Evolutionary conservation across 2,888 invertebrate species (phyloP).

Genomic region (Nebria brevicollis): DNA sequence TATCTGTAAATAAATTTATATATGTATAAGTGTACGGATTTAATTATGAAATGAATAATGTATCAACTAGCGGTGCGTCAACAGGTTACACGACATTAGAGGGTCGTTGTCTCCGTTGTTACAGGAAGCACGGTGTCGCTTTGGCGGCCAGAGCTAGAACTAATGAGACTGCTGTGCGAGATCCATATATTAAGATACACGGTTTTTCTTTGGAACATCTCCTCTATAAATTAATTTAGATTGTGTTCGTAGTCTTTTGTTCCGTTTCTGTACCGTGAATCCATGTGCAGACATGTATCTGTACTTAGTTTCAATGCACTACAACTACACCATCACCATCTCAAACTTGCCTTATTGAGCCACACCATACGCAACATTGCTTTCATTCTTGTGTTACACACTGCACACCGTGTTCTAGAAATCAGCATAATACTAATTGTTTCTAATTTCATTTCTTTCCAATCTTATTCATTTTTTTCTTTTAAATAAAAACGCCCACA

Average conservation of each 20-base stretch:
- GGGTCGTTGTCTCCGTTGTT: conserved; percentile 56
- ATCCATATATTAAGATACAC: conserved; percentile 55
- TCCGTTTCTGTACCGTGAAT: not conserved
- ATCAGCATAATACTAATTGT: not conserved
- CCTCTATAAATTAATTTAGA: conserved; percentile 28
- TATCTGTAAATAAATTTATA: not conserved
- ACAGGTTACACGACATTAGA: conserved; percentile 26
- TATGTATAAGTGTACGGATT: conserved; percentile 24
- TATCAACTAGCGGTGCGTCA: conserved; percentile 36
- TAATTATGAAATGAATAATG: conserved; percentile 41
- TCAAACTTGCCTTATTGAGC: not conserved
- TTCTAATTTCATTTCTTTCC: no score
- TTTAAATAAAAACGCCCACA: no score
- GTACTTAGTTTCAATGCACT: not conserved
- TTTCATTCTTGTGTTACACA: not conserved
- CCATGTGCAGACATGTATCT: not conserved
- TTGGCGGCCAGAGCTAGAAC: conserved; percentile 57
- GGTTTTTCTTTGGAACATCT: conserved; percentile 34
- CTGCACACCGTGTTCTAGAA: not conserved
- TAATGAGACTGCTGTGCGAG: conserved; percentile 55
- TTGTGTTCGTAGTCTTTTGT: conserved; percentile 16
- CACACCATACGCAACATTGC: not conserved
- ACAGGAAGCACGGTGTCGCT: conserved; percentile 56
- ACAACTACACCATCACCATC: not conserved
- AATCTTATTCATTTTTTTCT: no score